A percentile compares a stretch with the other conserved stretches of the same genome.
Evolutionary conservation across 2,797 vertebrate species (phyloP).

Genomic region (Caiman crocodilus): DNA sequence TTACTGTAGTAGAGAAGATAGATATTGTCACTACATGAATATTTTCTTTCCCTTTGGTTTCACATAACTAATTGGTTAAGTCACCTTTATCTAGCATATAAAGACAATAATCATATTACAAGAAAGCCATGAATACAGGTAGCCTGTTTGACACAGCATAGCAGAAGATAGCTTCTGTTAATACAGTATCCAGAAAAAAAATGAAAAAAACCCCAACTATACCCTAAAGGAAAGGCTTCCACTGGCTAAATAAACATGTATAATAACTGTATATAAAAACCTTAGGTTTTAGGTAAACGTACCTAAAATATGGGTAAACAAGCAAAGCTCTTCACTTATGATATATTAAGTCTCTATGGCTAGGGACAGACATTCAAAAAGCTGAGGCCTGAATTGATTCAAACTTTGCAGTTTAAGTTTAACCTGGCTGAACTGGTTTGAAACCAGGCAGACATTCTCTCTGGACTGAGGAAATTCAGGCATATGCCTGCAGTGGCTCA

Average conservation of each 20-base stretch:
- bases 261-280: background rate
- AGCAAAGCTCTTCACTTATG: background rate
- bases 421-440: too few relatives aligned
- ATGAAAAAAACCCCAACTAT: too few relatives aligned
- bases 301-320: background rate
- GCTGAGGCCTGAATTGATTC: too few relatives aligned
- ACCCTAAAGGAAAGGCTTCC: too few relatives aligned
- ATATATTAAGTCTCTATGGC: background rate
- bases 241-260: too few relatives aligned
- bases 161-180: too few relatives aligned
- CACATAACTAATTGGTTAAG: background rate
- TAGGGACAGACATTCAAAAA: background rate
- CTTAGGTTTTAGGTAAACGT: background rate
- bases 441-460: too few relatives aligned
- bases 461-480: too few relatives aligned
- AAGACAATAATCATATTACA: background rate
- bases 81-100: background rate
- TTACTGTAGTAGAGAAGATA: background rate
- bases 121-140: background rate
- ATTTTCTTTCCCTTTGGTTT: slow-evolving; percentile 2
- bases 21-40: background rate
- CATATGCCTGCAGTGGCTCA: too few relatives aligned
- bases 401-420: too few relatives aligned
- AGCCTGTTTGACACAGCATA: too few relatives aligned
- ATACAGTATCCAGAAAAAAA: too few relatives aligned